These are phyloP conservation scores for Macaria liturata DNA, from an alignment of 2,888 invertebrate species.

Conservation along the genomic window DNA sequence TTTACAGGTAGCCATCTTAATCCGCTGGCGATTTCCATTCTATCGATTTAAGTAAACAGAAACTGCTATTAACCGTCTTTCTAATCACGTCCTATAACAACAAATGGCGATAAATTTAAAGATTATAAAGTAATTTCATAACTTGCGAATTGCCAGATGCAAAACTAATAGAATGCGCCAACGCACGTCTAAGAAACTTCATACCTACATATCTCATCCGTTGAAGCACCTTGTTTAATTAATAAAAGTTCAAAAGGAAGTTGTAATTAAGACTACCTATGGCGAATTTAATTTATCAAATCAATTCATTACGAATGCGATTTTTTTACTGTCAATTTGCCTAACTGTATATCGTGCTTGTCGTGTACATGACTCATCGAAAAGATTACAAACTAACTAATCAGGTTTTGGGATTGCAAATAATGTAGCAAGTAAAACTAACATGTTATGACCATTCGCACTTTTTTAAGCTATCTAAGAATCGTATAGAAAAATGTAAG, in stretches of 20 bases:
- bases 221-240: constrained; percentile 17
- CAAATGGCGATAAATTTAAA: constrained; percentile 6
- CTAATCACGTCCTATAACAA: constrained; percentile 24
- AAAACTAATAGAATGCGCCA: not conserved
- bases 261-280: constrained; percentile 11
- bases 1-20: not conserved
- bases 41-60: constrained; percentile 1
- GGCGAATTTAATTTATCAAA: constrained; percentile 9
- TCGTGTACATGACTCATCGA: too few relatives aligned
- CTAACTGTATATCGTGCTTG: constrained; percentile 3
- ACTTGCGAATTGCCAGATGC: not conserved
- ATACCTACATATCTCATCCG: constrained; percentile 12
- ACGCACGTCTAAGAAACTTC: constrained; percentile 6
- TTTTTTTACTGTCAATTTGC: not conserved
- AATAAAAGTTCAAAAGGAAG: constrained; percentile 15
- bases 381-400: too few relatives aligned
- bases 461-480: too few relatives aligned
- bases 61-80: too few relatives aligned
- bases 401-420: too few relatives aligned
- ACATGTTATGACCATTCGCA: too few relatives aligned
- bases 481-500: too few relatives aligned
- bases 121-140: too few relatives aligned
- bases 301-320: not conserved
- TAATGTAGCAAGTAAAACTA: too few relatives aligned
- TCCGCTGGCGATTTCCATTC: not conserved